These are phyloP conservation scores for Acanthurus leucopareius DNA, from an alignment of 2,797 vertebrate species.

Conservation along the genomic window DNA sequence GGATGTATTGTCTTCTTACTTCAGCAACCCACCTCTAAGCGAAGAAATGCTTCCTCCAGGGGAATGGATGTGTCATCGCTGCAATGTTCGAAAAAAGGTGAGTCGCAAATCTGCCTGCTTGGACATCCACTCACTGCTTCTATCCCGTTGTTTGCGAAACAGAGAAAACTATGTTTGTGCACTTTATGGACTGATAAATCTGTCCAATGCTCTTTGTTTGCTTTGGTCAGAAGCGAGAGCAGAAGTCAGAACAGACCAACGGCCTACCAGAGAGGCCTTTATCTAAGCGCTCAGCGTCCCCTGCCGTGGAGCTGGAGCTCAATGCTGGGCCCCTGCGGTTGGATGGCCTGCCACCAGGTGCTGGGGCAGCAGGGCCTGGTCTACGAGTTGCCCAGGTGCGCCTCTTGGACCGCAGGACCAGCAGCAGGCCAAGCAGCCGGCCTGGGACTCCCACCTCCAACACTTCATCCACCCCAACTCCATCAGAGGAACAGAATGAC, in stretches of 20 bases:
- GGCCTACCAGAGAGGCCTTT: constrained; percentile 90
- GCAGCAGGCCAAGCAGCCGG: constrained; percentile 94
- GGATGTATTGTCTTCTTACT: background rate
- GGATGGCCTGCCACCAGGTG: constrained; percentile 80
- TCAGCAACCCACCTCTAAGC: constrained; percentile 96
- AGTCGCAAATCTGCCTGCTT: background rate
- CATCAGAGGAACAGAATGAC: constrained; percentile 95
- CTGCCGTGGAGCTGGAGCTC: constrained; percentile 92
- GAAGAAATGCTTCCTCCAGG: constrained; percentile 99
- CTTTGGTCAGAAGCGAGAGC: constrained; percentile 92
- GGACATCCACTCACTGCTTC: background rate
- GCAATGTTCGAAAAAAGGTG: constrained; percentile 95
- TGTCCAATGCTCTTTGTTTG: background rate
- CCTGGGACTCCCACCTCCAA: constrained; percentile 97
- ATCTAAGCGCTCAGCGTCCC: constrained; percentile 91
- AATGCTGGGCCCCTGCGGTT: constrained; percentile 77
- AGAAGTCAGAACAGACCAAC: constrained; percentile 97
- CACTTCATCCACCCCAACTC: constrained; percentile 92
- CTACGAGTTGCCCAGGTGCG: constrained; percentile 89
- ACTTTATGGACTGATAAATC: background rate
- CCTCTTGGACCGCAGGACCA: constrained; percentile 89
- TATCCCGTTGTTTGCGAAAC: background rate
- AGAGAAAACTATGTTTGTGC: background rate
- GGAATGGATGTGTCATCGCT: constrained; percentile 99
- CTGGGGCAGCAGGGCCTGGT: constrained; percentile 85